phyloP scores from a whole-genome alignment of 2,797 vertebrate genomes.

The Poeciliopsis presidionis region DNA sequence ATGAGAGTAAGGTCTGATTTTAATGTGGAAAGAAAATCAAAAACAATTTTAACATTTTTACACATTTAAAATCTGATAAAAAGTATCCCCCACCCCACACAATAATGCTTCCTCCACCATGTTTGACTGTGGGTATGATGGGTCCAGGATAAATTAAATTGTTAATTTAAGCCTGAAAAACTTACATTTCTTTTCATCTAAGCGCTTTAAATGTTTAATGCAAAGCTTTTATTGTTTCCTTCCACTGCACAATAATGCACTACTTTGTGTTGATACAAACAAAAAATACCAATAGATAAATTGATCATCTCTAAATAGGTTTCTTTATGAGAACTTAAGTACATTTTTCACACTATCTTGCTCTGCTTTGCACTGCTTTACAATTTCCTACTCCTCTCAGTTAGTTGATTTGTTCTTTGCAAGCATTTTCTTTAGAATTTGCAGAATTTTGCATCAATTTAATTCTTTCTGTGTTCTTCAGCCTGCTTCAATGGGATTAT shows the following conservation, averaged over 20 bases:
- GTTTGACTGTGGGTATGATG: background rate
- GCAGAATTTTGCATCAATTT: background rate
- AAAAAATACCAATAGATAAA: background rate
- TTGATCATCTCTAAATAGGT: background rate
- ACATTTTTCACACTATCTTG: background rate
- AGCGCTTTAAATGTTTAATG: background rate
- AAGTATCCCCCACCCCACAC: background rate
- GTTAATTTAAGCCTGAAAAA: background rate
- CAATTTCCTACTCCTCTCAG: background rate
- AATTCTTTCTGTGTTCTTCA: background rate
- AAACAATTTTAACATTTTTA: background rate
- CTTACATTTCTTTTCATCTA: background rate
- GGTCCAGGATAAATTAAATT: background rate
- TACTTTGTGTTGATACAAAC: background rate
- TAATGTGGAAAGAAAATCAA: background rate
- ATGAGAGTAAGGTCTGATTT: background rate
- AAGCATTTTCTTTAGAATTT: background rate
- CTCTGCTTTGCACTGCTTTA: background rate
- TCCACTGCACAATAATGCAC: background rate
- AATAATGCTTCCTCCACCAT: slow-evolving; percentile 1
- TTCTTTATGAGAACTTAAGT: background rate
- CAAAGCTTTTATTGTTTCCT: background rate
- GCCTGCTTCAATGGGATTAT: background rate
- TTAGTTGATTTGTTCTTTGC: background rate
- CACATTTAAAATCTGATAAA: background rate